phyloP scores from a whole-genome alignment of 2,888 invertebrate species.

The Callyntrura guangdongensis region DNA sequence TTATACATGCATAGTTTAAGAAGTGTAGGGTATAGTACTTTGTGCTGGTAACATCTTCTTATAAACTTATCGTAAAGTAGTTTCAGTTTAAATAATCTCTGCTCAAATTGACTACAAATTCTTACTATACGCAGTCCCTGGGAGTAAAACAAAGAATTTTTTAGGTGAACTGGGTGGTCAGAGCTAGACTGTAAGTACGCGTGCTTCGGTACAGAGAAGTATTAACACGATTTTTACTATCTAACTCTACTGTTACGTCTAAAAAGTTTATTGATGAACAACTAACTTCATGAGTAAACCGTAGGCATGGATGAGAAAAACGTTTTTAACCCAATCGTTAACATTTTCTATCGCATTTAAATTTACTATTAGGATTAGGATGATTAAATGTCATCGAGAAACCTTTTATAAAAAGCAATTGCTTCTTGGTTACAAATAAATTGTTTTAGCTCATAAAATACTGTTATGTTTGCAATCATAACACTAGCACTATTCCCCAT shows the following conservation, averaged over 20 bases:
- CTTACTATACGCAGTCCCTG: slow-evolving; percentile 47
- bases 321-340: too few relatives aligned
- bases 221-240: neutral
- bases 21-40: too few relatives aligned
- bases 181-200: slow-evolving; percentile 48
- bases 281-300: slow-evolving; percentile 40
- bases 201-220: slow-evolving; percentile 45
- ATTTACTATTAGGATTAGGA: too few relatives aligned
- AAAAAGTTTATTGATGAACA: slow-evolving; percentile 16
- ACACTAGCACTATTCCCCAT: slow-evolving; percentile 57
- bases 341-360: too few relatives aligned
- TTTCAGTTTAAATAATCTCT: too few relatives aligned
- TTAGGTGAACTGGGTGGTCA: slow-evolving; percentile 40
- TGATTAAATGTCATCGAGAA: slow-evolving; percentile 56
- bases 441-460: neutral
- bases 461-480: slow-evolving; percentile 48
- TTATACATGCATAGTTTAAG: too few relatives aligned
- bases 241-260: slow-evolving; percentile 10
- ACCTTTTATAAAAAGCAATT: slow-evolving; percentile 17
- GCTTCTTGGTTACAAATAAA: neutral
- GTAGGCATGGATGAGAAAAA: too few relatives aligned
- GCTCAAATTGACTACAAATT: neutral
- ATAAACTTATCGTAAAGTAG: too few relatives aligned
- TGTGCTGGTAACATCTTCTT: too few relatives aligned
- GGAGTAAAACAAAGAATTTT: slow-evolving; percentile 60